A percentile compares a stretch with the other conserved stretches of the same genome.
Conservation (phyloP, 2,888 invertebrate species). For the Tipula lateralis region DNA sequence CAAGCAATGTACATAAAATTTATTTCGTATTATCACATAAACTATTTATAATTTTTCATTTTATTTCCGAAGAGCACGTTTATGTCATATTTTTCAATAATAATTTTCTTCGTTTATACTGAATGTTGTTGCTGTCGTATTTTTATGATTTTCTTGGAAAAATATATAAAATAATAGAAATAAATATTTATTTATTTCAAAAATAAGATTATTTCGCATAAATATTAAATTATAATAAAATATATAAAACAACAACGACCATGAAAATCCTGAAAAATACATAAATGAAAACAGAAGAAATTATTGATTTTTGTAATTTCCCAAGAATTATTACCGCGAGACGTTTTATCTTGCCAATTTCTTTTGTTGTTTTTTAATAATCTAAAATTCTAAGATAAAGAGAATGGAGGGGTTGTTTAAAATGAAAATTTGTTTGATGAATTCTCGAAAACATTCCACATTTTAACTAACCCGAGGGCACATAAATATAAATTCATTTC, state of each 20-base stretch:
- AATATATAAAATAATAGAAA: neutral
- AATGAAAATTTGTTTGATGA: neutral
- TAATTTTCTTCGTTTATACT: neutral
- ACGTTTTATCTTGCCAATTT: constrained; percentile 21
- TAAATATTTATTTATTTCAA: constrained; percentile 19
- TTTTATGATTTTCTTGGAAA: constrained; percentile 14
- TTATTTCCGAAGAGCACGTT: constrained; percentile 24
- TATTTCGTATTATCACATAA: constrained; percentile 11
- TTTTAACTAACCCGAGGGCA: neutral
- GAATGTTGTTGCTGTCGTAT: neutral
- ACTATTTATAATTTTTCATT: constrained; percentile 15
- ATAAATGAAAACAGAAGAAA: constrained; percentile 12
- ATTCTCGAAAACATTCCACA: neutral
- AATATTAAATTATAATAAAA: constrained; percentile 20
- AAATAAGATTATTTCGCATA: constrained; percentile 24
- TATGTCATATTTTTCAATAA: constrained; percentile 19
- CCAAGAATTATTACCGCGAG: neutral
- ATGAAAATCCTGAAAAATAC: neutral
- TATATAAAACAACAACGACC: neutral
- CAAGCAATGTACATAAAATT: neutral
- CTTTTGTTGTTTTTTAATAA: neutral
- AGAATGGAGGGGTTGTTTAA: neutral
- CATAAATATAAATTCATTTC: neutral
- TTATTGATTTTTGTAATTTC: constrained; percentile 1
- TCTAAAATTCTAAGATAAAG: neutral